Conservation (phyloP, 1,140 invertebrate genomes). For the Drosophila pseudoobscura region DNA sequence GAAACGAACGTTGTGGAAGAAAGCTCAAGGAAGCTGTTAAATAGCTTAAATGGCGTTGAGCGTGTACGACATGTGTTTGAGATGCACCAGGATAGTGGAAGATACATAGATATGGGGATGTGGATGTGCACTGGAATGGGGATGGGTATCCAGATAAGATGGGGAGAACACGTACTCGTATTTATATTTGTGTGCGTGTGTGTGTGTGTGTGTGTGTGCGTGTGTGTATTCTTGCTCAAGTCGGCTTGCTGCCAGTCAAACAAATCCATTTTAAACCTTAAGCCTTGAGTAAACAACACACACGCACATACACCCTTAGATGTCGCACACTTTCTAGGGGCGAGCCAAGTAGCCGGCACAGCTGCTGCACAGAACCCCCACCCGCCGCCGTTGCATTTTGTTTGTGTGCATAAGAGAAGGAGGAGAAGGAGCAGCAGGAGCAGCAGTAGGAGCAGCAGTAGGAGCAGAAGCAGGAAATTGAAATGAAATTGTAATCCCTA, state of each 20-base stretch:
- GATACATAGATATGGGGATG: no score
- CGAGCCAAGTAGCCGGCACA: conserved; percentile 48
- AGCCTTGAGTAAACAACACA: conserved; percentile 68
- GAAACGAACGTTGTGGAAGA: conserved; percentile 26
- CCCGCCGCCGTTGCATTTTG: conserved; percentile 34
- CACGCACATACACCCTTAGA: conserved; percentile 22
- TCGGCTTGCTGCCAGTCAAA: conserved; percentile 68
- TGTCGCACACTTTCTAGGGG: conserved; percentile 20
- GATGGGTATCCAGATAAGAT: background rate
- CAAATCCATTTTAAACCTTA: conserved; percentile 75
- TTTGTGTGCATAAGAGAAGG: conserved; percentile 48
- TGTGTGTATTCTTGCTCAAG: conserved; percentile 59
- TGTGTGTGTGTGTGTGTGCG: background rate
- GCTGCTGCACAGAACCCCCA: conserved; percentile 14
- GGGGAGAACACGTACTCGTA: background rate
- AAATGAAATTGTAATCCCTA: conserved; percentile 75
- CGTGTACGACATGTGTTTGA: conserved; percentile 62
- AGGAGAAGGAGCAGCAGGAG: conserved; percentile 34
- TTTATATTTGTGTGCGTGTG: no score
- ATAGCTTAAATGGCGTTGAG: conserved; percentile 67
- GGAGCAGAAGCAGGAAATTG: conserved; percentile 65
- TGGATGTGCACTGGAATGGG: background rate
- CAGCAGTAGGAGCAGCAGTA: background rate
- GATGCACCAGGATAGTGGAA: conserved; percentile 1
- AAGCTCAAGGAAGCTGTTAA: conserved; percentile 67